Evolutionary conservation across 2,888 invertebrate species (phyloP), one percentile per base, ranked within the genome.

Genomic region (Drosophila borborema): DNA sequence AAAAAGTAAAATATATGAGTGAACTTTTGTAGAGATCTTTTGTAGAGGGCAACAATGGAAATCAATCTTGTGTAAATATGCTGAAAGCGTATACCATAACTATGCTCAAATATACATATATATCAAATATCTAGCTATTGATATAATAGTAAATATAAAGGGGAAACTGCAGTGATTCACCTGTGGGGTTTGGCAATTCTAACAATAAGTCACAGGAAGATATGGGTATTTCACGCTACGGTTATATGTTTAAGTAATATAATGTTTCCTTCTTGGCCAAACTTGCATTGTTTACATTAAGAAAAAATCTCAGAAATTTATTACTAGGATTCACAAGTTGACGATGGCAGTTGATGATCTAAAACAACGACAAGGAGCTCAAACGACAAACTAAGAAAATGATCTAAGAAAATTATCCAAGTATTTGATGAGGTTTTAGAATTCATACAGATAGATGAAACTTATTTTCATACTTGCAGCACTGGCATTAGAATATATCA

Each of bases 41-140:
- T 16, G 10, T n/a, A 10, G 9, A 2, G 1, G 9, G 1, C n/a
- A 49, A 28, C 1, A n/a, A 5, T 6, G 12, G 31, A 7, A 51
- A 31, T 31, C 49, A 49, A 31, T 49, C 49, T 31, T 49, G 2
- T 31, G n/a, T n/a, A 49, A 49, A 49, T 49, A 49, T 49, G n/a
- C 9, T 28, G 48, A 16, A 8, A 23, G 28, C 3, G 5, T 16
- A 16, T 46, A 8, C 1, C 1, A 16, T 46, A 28, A 48, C 8
- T 9, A 48, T 16, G 45, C 6, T 16, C 46, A 46, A 48, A 48
- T n/a, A 48, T 28, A 45, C 38, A 45, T 8, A 12, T 20, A n/a
- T 45, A 28, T 48, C 28, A 48, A 8, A 28, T 48, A 49, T 18
- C n/a, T 7, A 18, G 31, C 12, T 12, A 34, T 51, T 18, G 34